Base-by-base conservation (phyloP, 1,140 invertebrate species). In the Platyura marginata region DNA sequence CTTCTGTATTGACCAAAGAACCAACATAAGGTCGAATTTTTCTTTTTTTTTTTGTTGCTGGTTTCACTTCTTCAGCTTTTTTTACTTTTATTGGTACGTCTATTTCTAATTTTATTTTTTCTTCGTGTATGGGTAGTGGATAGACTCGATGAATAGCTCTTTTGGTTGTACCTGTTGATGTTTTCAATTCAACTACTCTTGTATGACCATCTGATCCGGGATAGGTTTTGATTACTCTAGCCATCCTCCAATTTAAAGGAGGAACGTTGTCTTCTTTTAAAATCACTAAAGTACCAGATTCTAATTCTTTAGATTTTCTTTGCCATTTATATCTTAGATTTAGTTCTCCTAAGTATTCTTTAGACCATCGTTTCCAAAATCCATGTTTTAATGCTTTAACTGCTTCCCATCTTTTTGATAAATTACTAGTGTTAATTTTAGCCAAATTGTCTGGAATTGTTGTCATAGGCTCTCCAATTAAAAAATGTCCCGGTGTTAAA, bases 401-500 rank as follows among this genome's bases (percentile, higher is more conserved):
- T 45, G 9, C n/a, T 37, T 43, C 6, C 19, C 21, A 43, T 10
- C 35, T 10, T 23, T 6, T 3, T 25, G 22, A 25, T 11, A 8
- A 13, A 3, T 3, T 37, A 9, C 5, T 9, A 6, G 3, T 23
- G 5, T 21, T 5, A 11, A 15, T 4, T 18, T 11, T 11, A 20
- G 3, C 3, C 13, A 3, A 3, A 29, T 6, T 37, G 34, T 57
- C 51, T 15, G 47, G 43, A 11, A 51, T 3, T 1, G 50, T 35
- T 9, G 39, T 51, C 15, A 57, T 18, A 3, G 55, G 47, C 13
- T 49, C 32, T 10, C 55, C 57, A 44, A 55, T 59, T 0, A 60
- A 32, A 44, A 57, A 61, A 52, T 62, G 58, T 4, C 51, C 52
- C 13, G 59, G 55, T 15, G 58, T 56, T 3, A 59, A 39, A 13